Base-by-base conservation (phyloP, 2,888 invertebrate genomes). In the Pseudococcus longispinus region DNA sequence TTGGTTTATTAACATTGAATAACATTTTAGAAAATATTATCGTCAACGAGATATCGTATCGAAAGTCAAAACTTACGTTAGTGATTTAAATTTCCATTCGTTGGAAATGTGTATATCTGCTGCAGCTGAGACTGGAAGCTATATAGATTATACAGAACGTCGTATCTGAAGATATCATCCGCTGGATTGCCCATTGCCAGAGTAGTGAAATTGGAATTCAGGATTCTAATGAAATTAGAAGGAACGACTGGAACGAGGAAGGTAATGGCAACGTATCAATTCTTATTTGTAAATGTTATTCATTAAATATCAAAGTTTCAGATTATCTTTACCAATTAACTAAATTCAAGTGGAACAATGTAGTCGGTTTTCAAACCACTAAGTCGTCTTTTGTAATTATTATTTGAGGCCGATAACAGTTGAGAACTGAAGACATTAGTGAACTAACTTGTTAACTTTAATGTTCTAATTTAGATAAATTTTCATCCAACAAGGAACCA, bases 381-480 rank as follows among this genome's bases (percentile, higher is more conserved):
- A 37, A 37, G 37, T 37, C 37, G 60, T 60, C 60, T 46, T 60
- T 60, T 60, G 60, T 60, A 60, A 60, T 46, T 46, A 46, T 60
- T 60, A 60, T 60, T 60, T 60, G 60, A 60, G 20, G 60, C 60
- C 60, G 60, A 60, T 60, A 60, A 60, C 60, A 60, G 60, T 60
- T 60, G 4, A 55, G 55, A 60, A 20, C 60, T 60, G 20, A 23
- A 60, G 60, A 60, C 60, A 60, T 60, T 60, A 60, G 60, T 60
- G 60, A 60, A 60, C 60, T 60, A 23, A 20, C 20, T 60, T 60
- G 60, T 60, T 60, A 60, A 60, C 60, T 20, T 46, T 60, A 23
- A 60, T 60, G 23, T 60, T 60, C 20, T 60, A 60, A 60, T 60
- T 60, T 60, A 60, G 60, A 60, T 60, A 60, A 60, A 60, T 60